Evolutionary conservation across 2,113 vertebrate species (phyloP), one percentile per base, ranked within the genome.

Genomic region (Promerops cafer): DNA sequence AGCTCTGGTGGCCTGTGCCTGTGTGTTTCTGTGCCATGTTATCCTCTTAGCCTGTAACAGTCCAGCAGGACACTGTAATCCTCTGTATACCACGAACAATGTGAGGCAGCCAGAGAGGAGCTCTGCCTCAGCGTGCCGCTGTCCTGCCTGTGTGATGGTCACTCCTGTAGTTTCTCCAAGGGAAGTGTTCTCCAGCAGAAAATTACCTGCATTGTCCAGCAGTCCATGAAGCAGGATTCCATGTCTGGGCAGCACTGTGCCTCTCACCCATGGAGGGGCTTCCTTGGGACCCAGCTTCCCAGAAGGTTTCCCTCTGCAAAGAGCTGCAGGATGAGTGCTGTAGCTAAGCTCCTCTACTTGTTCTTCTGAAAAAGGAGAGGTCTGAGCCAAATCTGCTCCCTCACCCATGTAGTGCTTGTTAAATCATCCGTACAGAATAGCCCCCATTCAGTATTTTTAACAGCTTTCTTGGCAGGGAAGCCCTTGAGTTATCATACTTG

Each of bases 241-340:
- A 0, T 49, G 59, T 61, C 54, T 53, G 56, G 21, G 23, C 31
- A 82, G 50, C n/a, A 8, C 45, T 0, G 0, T 70, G 31, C 40
- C n/a, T 75, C 56, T 17, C 2, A n/a, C 13, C 49, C 20, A 3
- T 1, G 5, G 24, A 54, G 4, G 6, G 57, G n/a, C 45, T 77
- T 86, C 54, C 83, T n/a, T 3, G 4, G 68, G 45, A 70, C 19
- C 7, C 56, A 65, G 9, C 35, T 80, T 71, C 27, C 45, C 39
- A 59, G 15, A 19, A 44, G 24, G 19, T 70, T 81, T 42, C 49
- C n/a, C 40, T 86, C 75, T 80, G 56, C 53, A 77, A 72, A 71
- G 50, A 30, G 37, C 85, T 70, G 33, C 64, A 30, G n/a, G 59
- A 9, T 31, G 8, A 33, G 17, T 44, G 35, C 74, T 59, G 44